These are phyloP conservation scores for Plotosus lineatus DNA, from an alignment of 2,113 vertebrate species.

Conservation along the genomic window DNA sequence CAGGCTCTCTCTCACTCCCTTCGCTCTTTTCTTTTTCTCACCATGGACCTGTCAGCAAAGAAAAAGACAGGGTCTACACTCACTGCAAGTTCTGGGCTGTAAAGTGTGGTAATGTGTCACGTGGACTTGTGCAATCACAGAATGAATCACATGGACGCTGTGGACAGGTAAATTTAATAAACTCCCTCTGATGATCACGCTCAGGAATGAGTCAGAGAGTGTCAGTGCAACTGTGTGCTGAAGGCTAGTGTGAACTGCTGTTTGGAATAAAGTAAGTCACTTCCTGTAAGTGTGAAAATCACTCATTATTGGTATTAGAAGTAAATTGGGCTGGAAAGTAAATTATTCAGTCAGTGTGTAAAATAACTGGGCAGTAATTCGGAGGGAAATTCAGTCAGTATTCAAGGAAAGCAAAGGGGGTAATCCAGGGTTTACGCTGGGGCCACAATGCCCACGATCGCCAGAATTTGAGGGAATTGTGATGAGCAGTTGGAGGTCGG, in stretches of 20 bases:
- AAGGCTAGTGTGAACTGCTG: neutral
- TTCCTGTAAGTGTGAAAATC: neutral
- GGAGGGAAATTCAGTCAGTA: neutral
- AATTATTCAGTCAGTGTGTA: neutral
- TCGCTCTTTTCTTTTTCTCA: slow-evolving; percentile 25
- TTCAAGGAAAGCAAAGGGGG: neutral
- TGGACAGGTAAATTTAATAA: no score
- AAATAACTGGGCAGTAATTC: neutral
- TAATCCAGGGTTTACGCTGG: no score
- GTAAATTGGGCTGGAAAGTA: neutral
- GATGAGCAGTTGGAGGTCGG: no score
- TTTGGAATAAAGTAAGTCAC: neutral
- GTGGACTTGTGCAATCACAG: no score
- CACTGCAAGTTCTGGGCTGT: neutral
- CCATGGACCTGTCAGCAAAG: slow-evolving; percentile 18
- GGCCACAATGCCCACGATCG: no score
- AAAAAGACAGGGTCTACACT: neutral
- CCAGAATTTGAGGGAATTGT: no score
- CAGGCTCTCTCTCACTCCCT: slow-evolving; percentile 10
- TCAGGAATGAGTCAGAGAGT: neutral
- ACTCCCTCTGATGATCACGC: neutral
- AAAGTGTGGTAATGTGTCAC: neutral
- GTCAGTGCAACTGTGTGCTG: neutral
- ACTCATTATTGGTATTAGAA: neutral
- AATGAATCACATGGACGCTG: neutral